Conservation (phyloP, 2,888 invertebrate genomes). For the Prionchulus punctatus region DNA sequence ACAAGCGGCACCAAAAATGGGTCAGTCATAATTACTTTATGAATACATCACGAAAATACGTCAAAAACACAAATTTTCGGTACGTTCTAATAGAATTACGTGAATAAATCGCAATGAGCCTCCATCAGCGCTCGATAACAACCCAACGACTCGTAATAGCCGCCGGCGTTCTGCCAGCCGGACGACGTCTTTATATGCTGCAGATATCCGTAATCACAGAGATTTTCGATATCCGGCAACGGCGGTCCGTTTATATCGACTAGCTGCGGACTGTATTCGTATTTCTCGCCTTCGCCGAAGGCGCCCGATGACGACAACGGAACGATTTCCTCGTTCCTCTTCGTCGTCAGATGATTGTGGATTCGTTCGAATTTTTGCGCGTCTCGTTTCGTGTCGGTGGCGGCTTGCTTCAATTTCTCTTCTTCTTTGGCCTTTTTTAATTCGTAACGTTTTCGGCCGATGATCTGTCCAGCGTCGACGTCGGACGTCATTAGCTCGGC, state of each 20-base stretch:
- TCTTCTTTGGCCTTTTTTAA: neutral
- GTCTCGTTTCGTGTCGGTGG: neutral
- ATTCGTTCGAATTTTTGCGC: too few species aligned
- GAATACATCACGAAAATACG: too few species aligned
- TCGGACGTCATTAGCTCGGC: constrained; percentile 88
- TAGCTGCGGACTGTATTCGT: constrained; percentile 47
- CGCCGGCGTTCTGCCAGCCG: constrained; percentile 63
- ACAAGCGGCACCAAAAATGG: too few species aligned
- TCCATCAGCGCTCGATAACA: constrained; percentile 74
- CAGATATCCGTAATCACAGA: constrained; percentile 52
- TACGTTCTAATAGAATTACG: too few species aligned
- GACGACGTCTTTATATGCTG: constrained; percentile 57
- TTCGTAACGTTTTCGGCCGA: neutral
- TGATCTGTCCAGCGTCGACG: constrained; percentile 32
- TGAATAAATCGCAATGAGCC: constrained; percentile 53
- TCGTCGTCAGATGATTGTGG: too few species aligned
- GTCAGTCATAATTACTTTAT: too few species aligned
- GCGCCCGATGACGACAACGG: constrained; percentile 47
- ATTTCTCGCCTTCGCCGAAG: constrained; percentile 54
- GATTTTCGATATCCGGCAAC: constrained; percentile 48
- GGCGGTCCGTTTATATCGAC: constrained; percentile 53
- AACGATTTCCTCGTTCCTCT: constrained; percentile 38
- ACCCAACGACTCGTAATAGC: constrained; percentile 62
- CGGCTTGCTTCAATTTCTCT: neutral
- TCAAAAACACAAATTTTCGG: too few species aligned